These are phyloP conservation scores for Chloroceryle aenea DNA, from an alignment of 2,113 vertebrate species.

Conservation along the genomic window DNA sequence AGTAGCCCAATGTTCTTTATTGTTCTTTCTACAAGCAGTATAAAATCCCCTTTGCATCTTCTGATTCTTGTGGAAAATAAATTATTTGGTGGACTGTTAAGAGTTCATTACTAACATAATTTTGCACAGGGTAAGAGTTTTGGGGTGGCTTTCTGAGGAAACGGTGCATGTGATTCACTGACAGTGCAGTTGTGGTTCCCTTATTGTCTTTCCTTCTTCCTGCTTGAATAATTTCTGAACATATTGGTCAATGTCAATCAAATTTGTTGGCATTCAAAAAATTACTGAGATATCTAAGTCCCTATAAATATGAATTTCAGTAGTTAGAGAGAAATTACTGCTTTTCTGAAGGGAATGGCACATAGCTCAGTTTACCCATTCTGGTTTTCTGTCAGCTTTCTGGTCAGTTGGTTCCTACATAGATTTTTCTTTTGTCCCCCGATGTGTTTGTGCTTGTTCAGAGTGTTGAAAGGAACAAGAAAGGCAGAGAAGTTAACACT, in stretches of 20 bases:
- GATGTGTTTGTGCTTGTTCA: not conserved
- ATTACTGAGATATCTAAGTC: not conserved
- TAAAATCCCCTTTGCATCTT: not conserved
- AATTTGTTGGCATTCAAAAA: not conserved
- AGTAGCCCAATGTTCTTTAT: not conserved
- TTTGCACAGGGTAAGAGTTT: not conserved
- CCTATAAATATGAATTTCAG: not conserved
- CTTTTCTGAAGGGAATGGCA: not conserved
- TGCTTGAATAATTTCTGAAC: not conserved
- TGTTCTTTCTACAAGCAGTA: not conserved
- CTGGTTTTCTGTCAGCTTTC: not conserved
- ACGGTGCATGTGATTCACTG: fast-evolving
- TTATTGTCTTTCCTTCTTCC: not conserved
- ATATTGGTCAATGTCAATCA: not conserved
- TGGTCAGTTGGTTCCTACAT: not conserved
- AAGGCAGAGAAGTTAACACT: not conserved
- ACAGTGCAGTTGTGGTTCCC: not conserved
- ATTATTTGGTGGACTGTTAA: not conserved
- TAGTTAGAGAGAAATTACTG: not conserved
- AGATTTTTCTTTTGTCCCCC: not conserved
- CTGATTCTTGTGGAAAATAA: not conserved
- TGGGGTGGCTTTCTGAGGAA: not conserved
- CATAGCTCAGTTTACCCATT: not conserved
- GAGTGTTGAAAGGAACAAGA: not conserved
- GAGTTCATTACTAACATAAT: not conserved